Percentiles rank a stretch among this genome's conserved stretches.
phyloP scores from a whole-genome alignment of 1,140 invertebrate species.

The Battus philenor region DNA sequence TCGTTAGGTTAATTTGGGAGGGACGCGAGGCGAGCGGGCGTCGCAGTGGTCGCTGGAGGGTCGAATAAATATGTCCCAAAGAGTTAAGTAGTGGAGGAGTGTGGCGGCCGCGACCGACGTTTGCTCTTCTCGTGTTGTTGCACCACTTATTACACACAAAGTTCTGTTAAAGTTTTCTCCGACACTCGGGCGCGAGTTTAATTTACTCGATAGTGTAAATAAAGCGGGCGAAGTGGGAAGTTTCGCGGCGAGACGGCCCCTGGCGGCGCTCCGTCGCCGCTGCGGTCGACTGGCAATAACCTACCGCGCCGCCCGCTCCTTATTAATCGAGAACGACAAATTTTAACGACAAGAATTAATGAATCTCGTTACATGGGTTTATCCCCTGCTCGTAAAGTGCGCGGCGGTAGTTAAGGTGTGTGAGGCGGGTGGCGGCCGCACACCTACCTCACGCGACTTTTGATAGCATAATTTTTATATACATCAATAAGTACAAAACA shows the following conservation, averaged over 20 bases:
- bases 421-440: slow-evolving; percentile 31
- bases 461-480: too few relatives aligned
- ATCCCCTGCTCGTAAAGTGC: slow-evolving; percentile 74
- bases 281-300: slow-evolving; percentile 72
- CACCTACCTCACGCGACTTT: slow-evolving; percentile 20
- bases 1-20: slow-evolving; percentile 67
- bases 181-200: slow-evolving; percentile 75
- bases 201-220: slow-evolving; percentile 78
- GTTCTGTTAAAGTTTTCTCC: slow-evolving; percentile 73
- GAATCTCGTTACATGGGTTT: slow-evolving; percentile 77
- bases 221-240: slow-evolving; percentile 71
- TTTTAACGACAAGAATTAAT: slow-evolving; percentile 78
- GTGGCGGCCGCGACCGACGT: slow-evolving; percentile 71
- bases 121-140: slow-evolving; percentile 76
- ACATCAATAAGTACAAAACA: too few relatives aligned
- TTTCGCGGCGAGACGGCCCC: slow-evolving; percentile 57
- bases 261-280: slow-evolving; percentile 38
- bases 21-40: slow-evolving; percentile 38
- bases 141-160: slow-evolving; percentile 77
- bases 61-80: slow-evolving; percentile 76
- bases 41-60: slow-evolving; percentile 65
- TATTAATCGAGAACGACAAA: slow-evolving; percentile 78
- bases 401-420: slow-evolving; percentile 61
- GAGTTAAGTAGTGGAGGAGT: slow-evolving; percentile 73
- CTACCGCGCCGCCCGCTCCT: slow-evolving; percentile 66